Evolutionary conservation across 1,140 invertebrate species (phyloP).

Genomic region (Alviniconcha marisindica): DNA sequence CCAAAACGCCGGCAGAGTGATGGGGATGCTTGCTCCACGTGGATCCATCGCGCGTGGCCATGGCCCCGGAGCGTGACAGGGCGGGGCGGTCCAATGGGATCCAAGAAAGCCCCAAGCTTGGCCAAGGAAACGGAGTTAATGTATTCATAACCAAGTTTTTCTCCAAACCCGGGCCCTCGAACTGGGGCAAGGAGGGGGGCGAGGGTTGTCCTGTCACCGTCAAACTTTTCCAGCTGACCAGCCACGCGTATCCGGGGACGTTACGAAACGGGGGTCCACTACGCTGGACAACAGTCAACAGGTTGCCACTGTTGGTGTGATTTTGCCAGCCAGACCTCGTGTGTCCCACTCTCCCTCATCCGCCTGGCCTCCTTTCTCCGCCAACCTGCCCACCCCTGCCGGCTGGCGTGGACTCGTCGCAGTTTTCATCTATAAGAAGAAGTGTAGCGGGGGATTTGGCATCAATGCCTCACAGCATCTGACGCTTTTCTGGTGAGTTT

Average conservation of each 20-base stretch:
- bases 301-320: too few species aligned
- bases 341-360: background rate
- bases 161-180: background rate
- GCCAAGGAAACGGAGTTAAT: slow-evolving; percentile 10
- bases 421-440: background rate
- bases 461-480: too few species aligned
- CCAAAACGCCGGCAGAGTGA: too few species aligned
- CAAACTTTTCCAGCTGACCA: background rate
- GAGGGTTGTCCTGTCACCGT: background rate
- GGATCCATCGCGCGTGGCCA: background rate
- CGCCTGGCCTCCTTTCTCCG: background rate
- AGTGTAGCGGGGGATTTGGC: too few species aligned
- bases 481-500: too few species aligned
- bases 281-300: background rate
- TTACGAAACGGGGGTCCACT: background rate
- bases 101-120: background rate
- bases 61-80: background rate
- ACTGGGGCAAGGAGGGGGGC: background rate
- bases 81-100: background rate
- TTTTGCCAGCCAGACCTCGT: background rate
- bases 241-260: background rate
- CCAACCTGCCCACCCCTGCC: background rate
- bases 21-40: too few species aligned
- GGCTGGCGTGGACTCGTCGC: background rate
- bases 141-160: slow-evolving; percentile 6